These are phyloP conservation scores for Hemicordylus capensis DNA, from an alignment of 2,113 vertebrate species.

Conservation along the genomic window DNA sequence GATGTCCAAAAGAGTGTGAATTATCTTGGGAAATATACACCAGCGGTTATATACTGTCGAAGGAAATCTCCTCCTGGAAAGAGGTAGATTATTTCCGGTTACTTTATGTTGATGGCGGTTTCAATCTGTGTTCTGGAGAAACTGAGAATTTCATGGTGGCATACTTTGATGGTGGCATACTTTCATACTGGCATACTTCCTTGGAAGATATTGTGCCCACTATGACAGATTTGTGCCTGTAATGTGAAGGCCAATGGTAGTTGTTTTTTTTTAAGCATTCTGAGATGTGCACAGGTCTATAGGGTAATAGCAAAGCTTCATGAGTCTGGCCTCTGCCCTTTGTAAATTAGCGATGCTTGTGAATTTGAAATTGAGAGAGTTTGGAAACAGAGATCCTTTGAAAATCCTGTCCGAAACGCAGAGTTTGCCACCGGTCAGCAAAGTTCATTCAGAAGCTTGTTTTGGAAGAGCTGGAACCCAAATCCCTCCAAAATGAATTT, in stretches of 20 bases:
- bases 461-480: too few species aligned
- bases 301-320: too few species aligned
- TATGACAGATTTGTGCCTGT: neutral
- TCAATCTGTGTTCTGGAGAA: neutral
- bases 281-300: neutral
- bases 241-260: neutral
- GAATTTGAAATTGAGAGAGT: neutral
- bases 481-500: too few species aligned
- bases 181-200: neutral
- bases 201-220: neutral
- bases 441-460: too few species aligned
- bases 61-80: conserved; percentile 75
- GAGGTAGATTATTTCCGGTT: conserved; percentile 72
- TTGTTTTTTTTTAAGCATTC: neutral
- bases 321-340: too few species aligned
- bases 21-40: conserved; percentile 72
- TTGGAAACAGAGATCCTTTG: neutral
- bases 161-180: neutral
- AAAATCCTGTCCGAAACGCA: neutral
- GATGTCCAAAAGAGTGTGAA: conserved; percentile 82
- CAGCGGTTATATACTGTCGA: conserved; percentile 83
- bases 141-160: neutral
- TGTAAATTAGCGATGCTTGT: neutral
- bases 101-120: neutral
- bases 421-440: too few species aligned